Base-by-base conservation (phyloP, 2,888 invertebrate species). In the Arge pagana region DNA sequence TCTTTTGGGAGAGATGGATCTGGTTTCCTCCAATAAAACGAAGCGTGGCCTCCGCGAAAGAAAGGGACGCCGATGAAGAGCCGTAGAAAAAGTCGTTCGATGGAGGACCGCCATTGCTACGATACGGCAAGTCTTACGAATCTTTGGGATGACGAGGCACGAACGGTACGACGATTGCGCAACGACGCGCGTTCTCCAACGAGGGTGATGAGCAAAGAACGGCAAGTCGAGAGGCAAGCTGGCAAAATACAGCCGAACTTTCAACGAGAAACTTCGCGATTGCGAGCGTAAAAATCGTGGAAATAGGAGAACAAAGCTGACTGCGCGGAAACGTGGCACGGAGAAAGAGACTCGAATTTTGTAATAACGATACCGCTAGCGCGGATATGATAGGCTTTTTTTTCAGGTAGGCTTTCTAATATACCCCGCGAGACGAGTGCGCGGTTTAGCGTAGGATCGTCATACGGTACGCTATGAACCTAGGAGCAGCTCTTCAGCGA, bases 401-500 rank as follows among this genome's bases (percentile, higher is more conserved):
- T n/a, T n/a, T n/a, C n/a, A 3, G 4, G 23, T 10, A 21, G 23
- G 7, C 36, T n/a, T 10, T 15, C 36, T 16, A 5, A 7, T 42
- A 19, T 42, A 11, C 6, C 5, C 30, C 3, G 19, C 19, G 26
- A 40, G 23, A 26, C 7, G 37, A 37, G 37, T 21, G 10, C n/a
- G 37, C 13, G 19, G 11, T 11, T 4, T 11, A 19, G 19, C 19
- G 19, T 36, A 36, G 16, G 36, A 28, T 28, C 18, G 18, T 30
- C 13, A 42, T 42, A 30, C 42, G 10, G 24, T n/a, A 3, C 13
- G 33, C 3, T 3, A 7, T 5, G 7, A 11, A 11, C 33, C 8
- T 13, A 13, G 15, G 8, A 11, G 1, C 11, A 61, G 68, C 72
- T 72, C 74, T 74, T 68, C 67, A 74, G 65, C 68, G 67, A 71